phyloP scores from a whole-genome alignment of 2,888 invertebrate genomes.

The Trissolcus brochymenae region DNA sequence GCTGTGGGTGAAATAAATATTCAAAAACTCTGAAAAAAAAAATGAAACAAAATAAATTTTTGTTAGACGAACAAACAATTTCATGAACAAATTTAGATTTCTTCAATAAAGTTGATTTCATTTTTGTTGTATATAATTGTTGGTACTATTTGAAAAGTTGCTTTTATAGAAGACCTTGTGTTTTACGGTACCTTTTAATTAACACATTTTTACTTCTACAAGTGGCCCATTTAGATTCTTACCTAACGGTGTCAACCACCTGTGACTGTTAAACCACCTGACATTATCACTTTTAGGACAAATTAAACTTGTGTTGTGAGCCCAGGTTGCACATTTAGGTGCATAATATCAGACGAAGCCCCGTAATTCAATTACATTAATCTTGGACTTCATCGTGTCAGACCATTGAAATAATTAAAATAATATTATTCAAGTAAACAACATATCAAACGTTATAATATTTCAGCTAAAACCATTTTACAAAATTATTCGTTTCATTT shows the following conservation, averaged over 20 bases:
- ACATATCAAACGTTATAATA: too few species aligned
- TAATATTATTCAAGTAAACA: too few species aligned
- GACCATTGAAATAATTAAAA: too few species aligned
- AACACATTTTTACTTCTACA: not conserved
- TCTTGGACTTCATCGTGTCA: not conserved
- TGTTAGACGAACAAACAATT: too few species aligned
- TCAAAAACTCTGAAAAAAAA: not conserved
- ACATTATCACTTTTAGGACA: slow-evolving; percentile 42
- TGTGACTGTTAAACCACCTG: slow-evolving; percentile 18
- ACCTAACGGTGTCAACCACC: slow-evolving; percentile 16
- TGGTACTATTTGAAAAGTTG: too few species aligned
- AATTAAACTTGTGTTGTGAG: slow-evolving; percentile 11
- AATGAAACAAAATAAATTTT: too few species aligned
- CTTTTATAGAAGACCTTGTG: not conserved
- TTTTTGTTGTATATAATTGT: too few species aligned
- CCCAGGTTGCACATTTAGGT: slow-evolving; percentile 12
- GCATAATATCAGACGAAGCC: slow-evolving; percentile 1
- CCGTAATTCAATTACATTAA: slow-evolving; percentile 6
- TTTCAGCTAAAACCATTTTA: too few species aligned
- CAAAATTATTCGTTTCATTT: too few species aligned
- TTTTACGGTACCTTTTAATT: not conserved
- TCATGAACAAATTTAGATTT: too few species aligned
- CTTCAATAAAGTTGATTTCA: too few species aligned
- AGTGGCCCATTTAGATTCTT: not conserved
- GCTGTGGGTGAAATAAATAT: not conserved